These are phyloP conservation scores for Hyposmocoma kahamanoa DNA, from an alignment of 1,140 invertebrate genomes.

Conservation along the genomic window DNA sequence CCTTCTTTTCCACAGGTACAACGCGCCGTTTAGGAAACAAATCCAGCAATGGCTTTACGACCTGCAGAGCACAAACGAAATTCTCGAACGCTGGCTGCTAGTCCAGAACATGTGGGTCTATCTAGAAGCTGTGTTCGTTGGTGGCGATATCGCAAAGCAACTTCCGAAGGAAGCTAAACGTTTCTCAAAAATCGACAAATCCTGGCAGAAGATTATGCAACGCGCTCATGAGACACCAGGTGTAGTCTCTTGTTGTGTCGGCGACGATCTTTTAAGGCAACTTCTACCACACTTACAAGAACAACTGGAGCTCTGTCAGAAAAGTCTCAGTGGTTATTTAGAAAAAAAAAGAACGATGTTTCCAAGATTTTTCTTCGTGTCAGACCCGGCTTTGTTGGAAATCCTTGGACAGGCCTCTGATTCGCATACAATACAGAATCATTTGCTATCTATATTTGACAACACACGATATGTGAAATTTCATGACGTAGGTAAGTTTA, in stretches of 20 bases:
- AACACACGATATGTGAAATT: constrained; percentile 95
- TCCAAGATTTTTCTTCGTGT: constrained; percentile 98
- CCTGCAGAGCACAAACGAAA: constrained; percentile 96
- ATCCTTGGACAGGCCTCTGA: constrained; percentile 97
- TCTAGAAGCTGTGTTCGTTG: constrained; percentile 97
- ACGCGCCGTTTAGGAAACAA: constrained; percentile 96
- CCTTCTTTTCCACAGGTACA: constrained; percentile 81
- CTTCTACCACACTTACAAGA: constrained; percentile 96
- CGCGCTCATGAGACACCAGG: constrained; percentile 95
- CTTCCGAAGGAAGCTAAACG: constrained; percentile 95
- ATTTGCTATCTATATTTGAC: constrained; percentile 96
- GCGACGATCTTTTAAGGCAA: constrained; percentile 94
- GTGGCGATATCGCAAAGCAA: constrained; percentile 98
- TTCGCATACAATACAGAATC: constrained; percentile 97
- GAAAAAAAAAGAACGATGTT: constrained; percentile 97
- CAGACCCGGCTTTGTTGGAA: constrained; percentile 95
- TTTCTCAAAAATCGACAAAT: constrained; percentile 98
- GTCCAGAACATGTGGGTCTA: constrained; percentile 99
- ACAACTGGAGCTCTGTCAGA: constrained; percentile 96
- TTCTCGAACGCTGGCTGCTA: constrained; percentile 95
- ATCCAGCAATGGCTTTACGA: constrained; percentile 97
- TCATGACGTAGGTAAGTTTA: constrained; percentile 85
- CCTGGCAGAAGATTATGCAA: constrained; percentile 99
- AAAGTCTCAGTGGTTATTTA: constrained; percentile 96
- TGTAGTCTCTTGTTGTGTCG: constrained; percentile 96